Evolutionary conservation across 2,113 vertebrate genomes (phyloP).

Genomic region (Hippocampus zosterae): DNA sequence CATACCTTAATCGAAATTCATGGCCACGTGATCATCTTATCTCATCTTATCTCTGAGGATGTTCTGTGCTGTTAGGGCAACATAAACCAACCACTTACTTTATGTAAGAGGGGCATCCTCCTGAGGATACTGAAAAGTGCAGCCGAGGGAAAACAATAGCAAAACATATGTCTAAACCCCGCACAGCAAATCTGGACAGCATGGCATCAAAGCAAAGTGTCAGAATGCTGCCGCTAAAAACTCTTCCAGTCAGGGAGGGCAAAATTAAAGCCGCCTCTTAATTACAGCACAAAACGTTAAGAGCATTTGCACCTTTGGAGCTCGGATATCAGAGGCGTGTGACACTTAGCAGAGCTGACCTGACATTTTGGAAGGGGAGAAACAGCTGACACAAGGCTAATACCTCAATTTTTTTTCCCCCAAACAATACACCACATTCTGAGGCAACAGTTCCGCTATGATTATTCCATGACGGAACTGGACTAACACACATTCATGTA

Average conservation of each 20-base stretch:
- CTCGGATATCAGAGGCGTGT: slow-evolving; percentile 61
- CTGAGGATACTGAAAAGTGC: slow-evolving; percentile 19
- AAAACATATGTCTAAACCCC: slow-evolving; percentile 16
- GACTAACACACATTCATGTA: background rate
- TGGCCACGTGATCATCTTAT: background rate
- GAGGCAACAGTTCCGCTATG: background rate
- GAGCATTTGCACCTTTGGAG: slow-evolving; percentile 62
- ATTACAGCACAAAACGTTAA: slow-evolving; percentile 63
- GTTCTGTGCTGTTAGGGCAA: slow-evolving; percentile 1
- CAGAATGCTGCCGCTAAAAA: slow-evolving; percentile 50
- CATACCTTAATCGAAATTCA: background rate
- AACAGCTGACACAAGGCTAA: slow-evolving; percentile 27
- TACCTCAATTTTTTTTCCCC: slow-evolving; percentile 3
- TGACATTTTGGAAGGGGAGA: slow-evolving; percentile 54
- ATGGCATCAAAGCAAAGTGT: slow-evolving; percentile 43
- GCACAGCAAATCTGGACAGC: slow-evolving; percentile 41
- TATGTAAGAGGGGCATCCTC: slow-evolving; percentile 32
- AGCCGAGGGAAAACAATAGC: slow-evolving; percentile 20
- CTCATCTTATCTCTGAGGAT: background rate
- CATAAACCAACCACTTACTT: slow-evolving; percentile 34
- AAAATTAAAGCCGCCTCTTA: slow-evolving; percentile 62
- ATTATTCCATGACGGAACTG: slow-evolving; percentile 6
- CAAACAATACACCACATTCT: background rate
- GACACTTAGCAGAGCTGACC: slow-evolving; percentile 68
- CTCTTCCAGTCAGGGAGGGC: slow-evolving; percentile 43